Evolutionary conservation across 2,797 vertebrate genomes (phyloP), one percentile per base, ranked within the genome.

Genomic region (Limosa lapponica): DNA sequence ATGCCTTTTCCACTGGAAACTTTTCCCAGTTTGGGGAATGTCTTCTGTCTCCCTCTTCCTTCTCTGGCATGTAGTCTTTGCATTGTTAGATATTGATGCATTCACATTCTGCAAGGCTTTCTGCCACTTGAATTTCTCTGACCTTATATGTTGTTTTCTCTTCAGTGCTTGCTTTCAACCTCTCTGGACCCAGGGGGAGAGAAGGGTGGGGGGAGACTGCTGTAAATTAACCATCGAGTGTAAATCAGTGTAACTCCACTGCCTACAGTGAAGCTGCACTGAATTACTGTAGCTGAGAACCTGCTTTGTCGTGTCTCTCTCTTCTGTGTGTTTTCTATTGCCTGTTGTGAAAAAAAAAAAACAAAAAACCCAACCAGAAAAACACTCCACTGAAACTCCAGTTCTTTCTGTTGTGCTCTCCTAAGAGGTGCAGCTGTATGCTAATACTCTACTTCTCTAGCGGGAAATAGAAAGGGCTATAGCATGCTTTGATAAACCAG

Each of bases 401-500:
- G 4, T 67, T 87, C 77, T 65, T 92, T 95, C 88, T 91, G 57
- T 27, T 92, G 83, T 70, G 30, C 58, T 89, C 18, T 90, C 36
- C 43, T n/a, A 62, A 82, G 77, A 88, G 64, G 51, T 82, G 93
- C 96, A 96, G 95, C 94, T 96, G 94, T 96, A 95, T 97, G 96
- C 95, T 96, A 96, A 97, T 97, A 41, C 57, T 87, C 67, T 55
- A 3, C 48, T 82, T 58, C 36, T 94, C 64, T 39, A 89, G 92
- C 1, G 23, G 74, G 44, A 80, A 82, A 89, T 22, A 91, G 87
- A 94, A 95, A 92, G 49, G 85, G 41, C 82, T 91, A 4, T 39
- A 73, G 46, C 65, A 41, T 67, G 82, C 87, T 90, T 95, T 93
- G 73, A 90, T 73, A 87, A 79, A 66, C 77, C 24, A 44, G 80